A percentile compares a stretch with the other conserved stretches of the same genome.
These are phyloP conservation scores for Allochrocebus solatus DNA, from an alignment of 2,797 vertebrate species.

Conservation along the genomic window DNA sequence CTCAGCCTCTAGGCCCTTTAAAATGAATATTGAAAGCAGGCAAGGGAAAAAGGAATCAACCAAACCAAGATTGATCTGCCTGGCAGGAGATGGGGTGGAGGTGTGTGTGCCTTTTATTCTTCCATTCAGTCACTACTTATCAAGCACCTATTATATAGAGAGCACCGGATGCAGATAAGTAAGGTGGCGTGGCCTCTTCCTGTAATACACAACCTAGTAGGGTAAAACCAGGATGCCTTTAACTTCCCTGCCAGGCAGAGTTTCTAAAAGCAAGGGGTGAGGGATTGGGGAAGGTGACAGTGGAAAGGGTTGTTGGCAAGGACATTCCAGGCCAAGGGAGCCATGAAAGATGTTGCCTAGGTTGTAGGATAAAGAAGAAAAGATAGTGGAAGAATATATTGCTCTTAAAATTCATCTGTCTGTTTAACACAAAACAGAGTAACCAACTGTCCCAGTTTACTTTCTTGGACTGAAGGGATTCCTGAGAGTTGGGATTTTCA, in stretches of 20 bases:
- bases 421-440: background rate
- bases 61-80: no score
- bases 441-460: background rate
- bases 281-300: background rate
- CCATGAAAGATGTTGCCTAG: background rate
- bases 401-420: background rate
- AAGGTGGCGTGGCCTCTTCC: background rate
- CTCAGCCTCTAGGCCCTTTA: background rate
- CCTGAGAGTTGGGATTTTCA: background rate
- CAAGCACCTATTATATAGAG: background rate
- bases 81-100: background rate
- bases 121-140: background rate
- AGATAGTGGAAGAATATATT: background rate
- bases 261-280: background rate
- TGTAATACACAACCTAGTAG: rapidly evolving
- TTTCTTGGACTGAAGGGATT: background rate
- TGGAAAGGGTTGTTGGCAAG: background rate
- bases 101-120: background rate
- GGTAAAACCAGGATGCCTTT: background rate
- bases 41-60: background rate
- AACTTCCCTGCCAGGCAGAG: background rate
- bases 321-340: background rate
- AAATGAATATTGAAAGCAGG: background rate
- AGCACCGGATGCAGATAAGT: background rate
- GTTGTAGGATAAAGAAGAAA: background rate